These are phyloP conservation scores for Diprion similis DNA, from an alignment of 1,140 invertebrate genomes.

Conservation along the genomic window DNA sequence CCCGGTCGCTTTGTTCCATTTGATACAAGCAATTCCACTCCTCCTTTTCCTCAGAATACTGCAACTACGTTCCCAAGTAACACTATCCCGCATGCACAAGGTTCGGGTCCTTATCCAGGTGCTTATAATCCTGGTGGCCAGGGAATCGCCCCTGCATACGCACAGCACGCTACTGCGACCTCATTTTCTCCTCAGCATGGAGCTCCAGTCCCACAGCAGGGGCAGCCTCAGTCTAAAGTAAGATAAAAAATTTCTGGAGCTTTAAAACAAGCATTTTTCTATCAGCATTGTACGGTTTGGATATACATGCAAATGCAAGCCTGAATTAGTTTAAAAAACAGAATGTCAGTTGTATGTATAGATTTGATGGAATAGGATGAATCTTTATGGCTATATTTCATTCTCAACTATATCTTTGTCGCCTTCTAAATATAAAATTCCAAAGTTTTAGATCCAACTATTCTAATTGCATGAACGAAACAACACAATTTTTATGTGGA, in stretches of 20 bases:
- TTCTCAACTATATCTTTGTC: no score
- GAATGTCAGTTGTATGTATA: no score
- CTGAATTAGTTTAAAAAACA: no score
- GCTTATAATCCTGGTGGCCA: constrained; percentile 50
- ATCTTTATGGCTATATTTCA: no score
- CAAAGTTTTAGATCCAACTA: no score
- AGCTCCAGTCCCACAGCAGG: constrained; percentile 43
- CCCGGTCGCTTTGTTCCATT: neutral
- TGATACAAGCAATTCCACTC: constrained; percentile 9
- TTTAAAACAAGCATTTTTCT: neutral
- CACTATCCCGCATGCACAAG: neutral
- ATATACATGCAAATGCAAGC: no score
- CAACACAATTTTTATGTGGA: no score
- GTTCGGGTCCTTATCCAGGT: constrained; percentile 18
- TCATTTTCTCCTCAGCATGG: constrained; percentile 24
- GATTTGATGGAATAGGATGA: no score
- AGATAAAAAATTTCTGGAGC: constrained; percentile 28
- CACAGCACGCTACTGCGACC: constrained; percentile 33
- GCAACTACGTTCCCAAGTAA: no score
- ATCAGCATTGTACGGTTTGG: no score
- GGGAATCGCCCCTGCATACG: constrained; percentile 35
- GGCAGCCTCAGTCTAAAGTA: constrained; percentile 45
- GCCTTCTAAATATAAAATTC: no score
- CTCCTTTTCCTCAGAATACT: neutral
- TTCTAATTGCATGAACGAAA: no score